Conservation (phyloP, 2,797 vertebrate genomes). For the Scomberomorus guttatus region DNA sequence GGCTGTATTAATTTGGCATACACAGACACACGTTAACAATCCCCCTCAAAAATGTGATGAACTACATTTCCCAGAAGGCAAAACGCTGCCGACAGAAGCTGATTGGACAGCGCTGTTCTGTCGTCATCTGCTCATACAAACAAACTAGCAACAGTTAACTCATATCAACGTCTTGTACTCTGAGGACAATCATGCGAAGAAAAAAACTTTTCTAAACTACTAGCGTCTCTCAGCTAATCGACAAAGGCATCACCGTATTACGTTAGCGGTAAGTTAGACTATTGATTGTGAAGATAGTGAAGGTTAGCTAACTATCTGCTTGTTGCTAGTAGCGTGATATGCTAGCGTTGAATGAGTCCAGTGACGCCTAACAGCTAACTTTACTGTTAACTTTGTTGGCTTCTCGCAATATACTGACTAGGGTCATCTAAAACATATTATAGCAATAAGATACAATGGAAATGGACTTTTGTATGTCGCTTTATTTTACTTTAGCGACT, state of each 20-base stretch:
- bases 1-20: not conserved
- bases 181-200: slow-evolving; percentile 26
- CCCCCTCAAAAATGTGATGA: too few relatives aligned
- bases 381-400: not conserved
- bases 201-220: slow-evolving; percentile 25
- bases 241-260: not conserved
- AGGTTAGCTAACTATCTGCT: slow-evolving; percentile 7
- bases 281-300: not conserved
- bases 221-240: not conserved
- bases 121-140: slow-evolving; percentile 54
- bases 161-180: not conserved
- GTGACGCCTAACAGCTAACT: slow-evolving; percentile 5
- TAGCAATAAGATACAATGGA: not conserved
- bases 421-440: not conserved
- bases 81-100: not conserved
- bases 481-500: not conserved
- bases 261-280: slow-evolving; percentile 7
- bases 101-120: slow-evolving; percentile 68
- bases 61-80: slow-evolving; percentile 79
- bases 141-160: slow-evolving; percentile 57
- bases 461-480: not conserved
- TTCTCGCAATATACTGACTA: not conserved
- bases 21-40: not conserved
- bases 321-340: slow-evolving; percentile 33
- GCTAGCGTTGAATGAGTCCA: slow-evolving; percentile 46